Evolutionary conservation across 2,888 invertebrate genomes (phyloP), one percentile per base, ranked within the genome.

Genomic region (Pteria penguin): DNA sequence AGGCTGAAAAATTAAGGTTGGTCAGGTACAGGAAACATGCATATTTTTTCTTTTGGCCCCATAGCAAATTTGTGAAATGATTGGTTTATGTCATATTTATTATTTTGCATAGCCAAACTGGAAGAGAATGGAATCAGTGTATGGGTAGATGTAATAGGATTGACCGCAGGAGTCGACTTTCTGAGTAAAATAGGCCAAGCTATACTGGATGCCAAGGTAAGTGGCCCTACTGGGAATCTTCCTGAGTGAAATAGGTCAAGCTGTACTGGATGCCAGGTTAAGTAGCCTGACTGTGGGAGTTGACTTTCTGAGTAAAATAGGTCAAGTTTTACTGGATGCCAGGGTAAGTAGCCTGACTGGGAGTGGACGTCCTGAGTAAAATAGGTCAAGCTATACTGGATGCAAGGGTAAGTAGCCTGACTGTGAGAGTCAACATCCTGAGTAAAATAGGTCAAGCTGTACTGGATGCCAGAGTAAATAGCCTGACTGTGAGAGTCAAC

Each of bases 401-500:
- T n/a, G n/a, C n/a, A n/a, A n/a, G n/a, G n/a, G n/a, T 86, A 3
- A 74, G 82, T 2, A 88, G 88, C 2, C 77, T 90, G 2, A 76
- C 78, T 36, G 88, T 88, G 5, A 89, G 90, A 24, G 88, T 86
- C 1, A 86, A 90, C 71, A 89, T 90, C 73, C 87, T 90, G 57
- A 86, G 85, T 63, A 90, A 89, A 75, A 90, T 90, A 61, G 90
- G 90, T 52, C 85, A 89, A 71, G 90, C 89, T 29, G 89, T 90
- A 75, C 86, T 90, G 57, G 88, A 90, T 71, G 80, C 87, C 27
- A 88, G 88, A 86, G 89, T 89, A 75, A 73, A 61, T 18, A n/a
- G 22, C n/a, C n/a, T n/a, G n/a, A n/a, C n/a, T n/a, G n/a, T n/a
- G n/a, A n/a, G n/a, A n/a, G n/a, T n/a, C n/a, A n/a, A n/a, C n/a